Percentiles rank a stretch among this genome's conserved stretches.
Conservation (phyloP, 2,113 vertebrate species). For the Alethe diademata region DNA sequence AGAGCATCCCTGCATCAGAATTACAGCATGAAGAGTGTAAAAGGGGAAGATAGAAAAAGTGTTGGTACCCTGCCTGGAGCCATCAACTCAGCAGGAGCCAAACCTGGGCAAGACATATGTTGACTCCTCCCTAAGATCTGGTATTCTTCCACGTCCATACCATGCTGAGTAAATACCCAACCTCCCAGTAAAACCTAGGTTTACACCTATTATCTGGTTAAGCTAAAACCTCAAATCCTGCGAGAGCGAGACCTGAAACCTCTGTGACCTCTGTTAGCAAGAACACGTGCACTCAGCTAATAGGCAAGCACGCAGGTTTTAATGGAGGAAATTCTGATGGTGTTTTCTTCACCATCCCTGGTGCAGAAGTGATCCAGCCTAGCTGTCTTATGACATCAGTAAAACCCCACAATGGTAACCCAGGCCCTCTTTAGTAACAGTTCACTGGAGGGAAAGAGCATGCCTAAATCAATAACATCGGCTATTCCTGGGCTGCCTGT, state of each 20-base stretch:
- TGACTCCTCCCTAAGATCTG: neutral
- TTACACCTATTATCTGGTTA: neutral
- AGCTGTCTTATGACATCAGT: neutral
- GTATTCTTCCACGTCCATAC: neutral
- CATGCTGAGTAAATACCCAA: neutral
- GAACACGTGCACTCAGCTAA: neutral
- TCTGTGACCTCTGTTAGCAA: neutral
- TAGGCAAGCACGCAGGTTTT: neutral
- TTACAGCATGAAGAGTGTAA: neutral
- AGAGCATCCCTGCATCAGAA: neutral
- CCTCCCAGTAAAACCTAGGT: neutral
- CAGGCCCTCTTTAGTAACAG: neutral
- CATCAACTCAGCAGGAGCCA: neutral
- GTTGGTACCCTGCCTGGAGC: neutral
- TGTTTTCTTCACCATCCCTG: neutral
- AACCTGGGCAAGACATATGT: neutral
- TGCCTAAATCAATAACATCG: neutral
- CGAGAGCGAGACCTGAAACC: accelerated
- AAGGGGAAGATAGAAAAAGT: neutral
- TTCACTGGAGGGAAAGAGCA: neutral
- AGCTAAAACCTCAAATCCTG: neutral
- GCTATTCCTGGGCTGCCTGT: neutral
- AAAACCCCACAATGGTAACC: neutral
- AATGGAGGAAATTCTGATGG: neutral
- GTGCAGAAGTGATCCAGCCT: neutral